These are phyloP conservation scores for Linnaemya tessellans DNA, from an alignment of 2,888 invertebrate species.

Conservation along the genomic window DNA sequence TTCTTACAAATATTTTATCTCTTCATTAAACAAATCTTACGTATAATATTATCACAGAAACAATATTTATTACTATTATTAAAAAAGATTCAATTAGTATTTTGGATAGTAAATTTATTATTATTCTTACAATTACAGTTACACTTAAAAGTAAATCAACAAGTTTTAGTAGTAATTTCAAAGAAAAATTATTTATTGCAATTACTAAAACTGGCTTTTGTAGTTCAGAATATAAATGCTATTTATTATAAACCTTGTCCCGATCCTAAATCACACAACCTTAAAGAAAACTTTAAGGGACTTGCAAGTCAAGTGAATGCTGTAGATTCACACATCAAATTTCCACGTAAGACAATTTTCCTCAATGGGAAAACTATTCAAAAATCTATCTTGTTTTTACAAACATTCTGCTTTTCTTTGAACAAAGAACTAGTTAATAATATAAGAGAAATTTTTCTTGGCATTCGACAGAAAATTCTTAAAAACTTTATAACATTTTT, in stretches of 20 bases:
- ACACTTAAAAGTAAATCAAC: conserved; percentile 43
- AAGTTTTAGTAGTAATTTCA: conserved; percentile 67
- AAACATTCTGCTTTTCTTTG: not conserved
- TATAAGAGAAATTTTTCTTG: conserved; percentile 52
- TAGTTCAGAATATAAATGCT: conserved; percentile 60
- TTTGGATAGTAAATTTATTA: conserved; percentile 67
- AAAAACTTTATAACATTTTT: conserved; percentile 61
- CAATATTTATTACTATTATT: conserved; percentile 63
- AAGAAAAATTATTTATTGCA: conserved; percentile 55
- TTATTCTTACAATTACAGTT: conserved; percentile 54
- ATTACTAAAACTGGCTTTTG: conserved; percentile 67
- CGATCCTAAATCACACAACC: not conserved
- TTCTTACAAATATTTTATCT: conserved; percentile 53
- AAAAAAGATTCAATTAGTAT: conserved; percentile 67
- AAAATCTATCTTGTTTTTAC: conserved; percentile 1
- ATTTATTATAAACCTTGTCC: conserved; percentile 20
- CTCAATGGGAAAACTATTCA: conserved; percentile 1
- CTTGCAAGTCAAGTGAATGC: not conserved
- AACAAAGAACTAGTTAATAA: conserved; percentile 16
- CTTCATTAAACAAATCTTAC: conserved; percentile 29
- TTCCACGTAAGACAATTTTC: conserved; percentile 37
- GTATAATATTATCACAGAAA: conserved; percentile 37
- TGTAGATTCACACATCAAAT: not conserved
- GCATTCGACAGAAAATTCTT: conserved; percentile 60
- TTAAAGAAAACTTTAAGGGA: not conserved